Evolutionary conservation across 1,140 invertebrate genomes (phyloP), one percentile per base, ranked within the genome.

Genomic region (Macrobrachium nipponense): DNA sequence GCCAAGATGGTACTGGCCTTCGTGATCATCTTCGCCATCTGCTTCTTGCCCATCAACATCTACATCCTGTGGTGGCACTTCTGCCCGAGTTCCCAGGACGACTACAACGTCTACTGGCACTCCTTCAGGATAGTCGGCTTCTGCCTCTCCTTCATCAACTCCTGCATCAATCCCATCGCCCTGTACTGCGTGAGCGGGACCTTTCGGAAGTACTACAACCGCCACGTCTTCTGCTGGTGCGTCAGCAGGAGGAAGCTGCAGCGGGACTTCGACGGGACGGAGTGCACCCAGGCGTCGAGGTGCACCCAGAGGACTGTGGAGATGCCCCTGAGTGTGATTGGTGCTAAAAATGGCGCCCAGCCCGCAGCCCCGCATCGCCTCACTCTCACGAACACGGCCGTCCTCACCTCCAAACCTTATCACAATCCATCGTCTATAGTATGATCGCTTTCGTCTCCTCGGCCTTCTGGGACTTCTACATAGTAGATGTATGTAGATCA

Each of bases 31-130:
- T 98, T 98, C 90, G 95, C 96, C 0, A 92, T 97, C 17, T 98
- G 97, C 90, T 98, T 98, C 91, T 93, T 98, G 61, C 96, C 96
- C 0, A 94, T 94, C 88, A 96, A 97, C 91, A 93, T 95, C 5
- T 97, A 96, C 90, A 95, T 97, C 93, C 91, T 98, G 77, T 96
- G 97, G 95, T 98, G 97, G 91, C 96, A 97, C 92, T 94, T 96
- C 86, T 92, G 95, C 90, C 95, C 95, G 3, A 94, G 93, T 62
- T 93, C 96, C 0, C 90, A 94, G 82, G 91, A 94, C 0, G 92
- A 95, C 86, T 98, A 95, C 92, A 97, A 97, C 90, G 92, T 92
- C 0, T 96, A 96, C 92, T 98, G 97, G 97, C 95, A 97, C 90
- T 93, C 93, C 8, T 94, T 97, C 68, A 94, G 97, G 64, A 97